Percentiles rank a stretch among this genome's conserved stretches.
Evolutionary conservation across 2,888 invertebrate genomes (phyloP).

Genomic region (Melanophora roralis): DNA sequence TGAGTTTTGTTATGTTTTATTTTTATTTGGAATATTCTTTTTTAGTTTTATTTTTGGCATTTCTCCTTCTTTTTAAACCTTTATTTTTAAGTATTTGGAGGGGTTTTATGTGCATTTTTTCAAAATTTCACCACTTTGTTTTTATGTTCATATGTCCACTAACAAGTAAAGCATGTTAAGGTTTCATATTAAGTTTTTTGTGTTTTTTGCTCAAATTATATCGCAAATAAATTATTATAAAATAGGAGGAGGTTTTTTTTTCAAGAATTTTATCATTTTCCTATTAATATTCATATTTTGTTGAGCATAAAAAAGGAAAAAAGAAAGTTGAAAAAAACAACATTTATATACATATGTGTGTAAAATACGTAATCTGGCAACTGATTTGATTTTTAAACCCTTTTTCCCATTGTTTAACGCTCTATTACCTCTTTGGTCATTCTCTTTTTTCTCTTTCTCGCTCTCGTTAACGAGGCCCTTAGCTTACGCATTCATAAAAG

Average conservation of each 20-base stretch:
- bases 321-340: neutral
- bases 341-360: no score
- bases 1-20: constrained; percentile 37
- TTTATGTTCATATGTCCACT: constrained; percentile 34
- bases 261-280: neutral
- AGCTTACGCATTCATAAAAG: constrained; percentile 54
- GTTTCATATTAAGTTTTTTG: constrained; percentile 35
- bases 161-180: constrained; percentile 45
- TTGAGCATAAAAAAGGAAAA: neutral
- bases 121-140: constrained; percentile 53
- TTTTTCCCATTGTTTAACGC: constrained; percentile 38
- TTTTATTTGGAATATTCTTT: constrained; percentile 41
- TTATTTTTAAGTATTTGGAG: constrained; percentile 48
- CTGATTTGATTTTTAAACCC: constrained; percentile 35
- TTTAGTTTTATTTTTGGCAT: constrained; percentile 61
- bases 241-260: constrained; percentile 25
- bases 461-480: constrained; percentile 39
- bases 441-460: constrained; percentile 1
- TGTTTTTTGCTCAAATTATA: constrained; percentile 48
- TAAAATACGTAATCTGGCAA: constrained; percentile 29
- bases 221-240: constrained; percentile 33
- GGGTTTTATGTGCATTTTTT: constrained; percentile 29
- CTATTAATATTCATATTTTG: neutral
- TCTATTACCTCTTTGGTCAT: neutral
- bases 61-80: constrained; percentile 64